Evolutionary conservation across 2,113 vertebrate species (phyloP), one percentile per base, ranked within the genome.

Genomic region (Progne subis): DNA sequence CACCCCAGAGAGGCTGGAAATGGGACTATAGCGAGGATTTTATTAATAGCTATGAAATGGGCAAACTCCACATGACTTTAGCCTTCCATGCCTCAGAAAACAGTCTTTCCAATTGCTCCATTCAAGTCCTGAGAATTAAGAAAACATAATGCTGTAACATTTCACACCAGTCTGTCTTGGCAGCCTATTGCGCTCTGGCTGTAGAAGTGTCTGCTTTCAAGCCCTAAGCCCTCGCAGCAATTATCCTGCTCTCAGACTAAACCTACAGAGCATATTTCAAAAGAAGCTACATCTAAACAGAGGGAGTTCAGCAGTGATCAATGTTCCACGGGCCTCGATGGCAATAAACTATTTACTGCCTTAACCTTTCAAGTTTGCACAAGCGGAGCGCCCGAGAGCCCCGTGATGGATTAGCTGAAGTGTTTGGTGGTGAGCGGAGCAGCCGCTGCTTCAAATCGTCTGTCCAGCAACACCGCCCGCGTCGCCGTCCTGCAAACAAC

Each of bases 331-430:
- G 94, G 90, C 90, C 95, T 95, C 70, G 25, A 67, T 63, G 76
- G 94, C 93, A 83, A 96, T 95, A 96, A 97, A 98, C 97, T 88
- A 94, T 97, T 95, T 96, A 96, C 95, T 92, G 94, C 86, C 71
- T 91, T 67, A 94, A 94, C 95, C 93, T 95, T 95, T 95, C 44
- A 94, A 90, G 93, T 86, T 32, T 86, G 97, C 75, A 52, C 81
- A 57, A 84, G 76, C 49, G 7, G 91, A 94, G 94, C 20, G 7
- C 82, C 86, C 69, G 32, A 86, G 94, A 95, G 63, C 71, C 50
- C 90, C 9, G 80, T 96, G 94, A 98, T 97, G 90, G 92, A 97
- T 95, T 88, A 88, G 94, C 92, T 60, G 88, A 88, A 96, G 95
- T 63, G 92, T 96, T 94, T 82, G 94, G 85, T 75, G 32, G 88